Conservation (phyloP, 2,888 invertebrate genomes). For the Andrena marginata region DNA sequence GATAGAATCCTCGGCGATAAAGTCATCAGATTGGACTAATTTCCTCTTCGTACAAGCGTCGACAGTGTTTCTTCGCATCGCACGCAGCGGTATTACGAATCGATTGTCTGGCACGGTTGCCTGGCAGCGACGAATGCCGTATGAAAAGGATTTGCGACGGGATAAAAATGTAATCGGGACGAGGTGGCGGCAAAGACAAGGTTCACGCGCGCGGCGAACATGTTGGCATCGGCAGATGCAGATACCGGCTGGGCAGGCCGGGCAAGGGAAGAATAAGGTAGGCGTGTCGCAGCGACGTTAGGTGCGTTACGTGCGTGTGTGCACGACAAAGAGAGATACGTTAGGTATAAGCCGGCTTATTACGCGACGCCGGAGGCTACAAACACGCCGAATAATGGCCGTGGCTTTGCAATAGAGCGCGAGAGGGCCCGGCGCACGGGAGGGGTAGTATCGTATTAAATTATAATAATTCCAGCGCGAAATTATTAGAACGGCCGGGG, state of each 20-base stretch:
- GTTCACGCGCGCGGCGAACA: conserved; percentile 24
- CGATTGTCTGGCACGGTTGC: not conserved
- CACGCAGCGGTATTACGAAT: not conserved
- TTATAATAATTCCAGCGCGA: conserved; percentile 79
- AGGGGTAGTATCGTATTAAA: conserved; percentile 77
- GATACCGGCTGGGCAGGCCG: conserved; percentile 52
- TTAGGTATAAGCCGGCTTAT: conserved; percentile 74
- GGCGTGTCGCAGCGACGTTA: conserved; percentile 71
- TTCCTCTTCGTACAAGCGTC: not conserved
- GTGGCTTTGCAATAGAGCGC: conserved; percentile 61
- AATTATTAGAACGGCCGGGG: conserved; percentile 71
- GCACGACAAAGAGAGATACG: conserved; percentile 70
- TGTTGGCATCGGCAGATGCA: conserved; percentile 58
- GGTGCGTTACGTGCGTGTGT: conserved; percentile 71
- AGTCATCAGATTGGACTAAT: not conserved
- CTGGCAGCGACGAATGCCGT: not conserved
- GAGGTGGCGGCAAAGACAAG: conserved; percentile 46
- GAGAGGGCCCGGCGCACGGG: conserved; percentile 46
- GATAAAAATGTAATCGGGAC: conserved; percentile 47
- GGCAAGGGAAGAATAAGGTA: conserved; percentile 71
- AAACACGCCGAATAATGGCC: conserved; percentile 77
- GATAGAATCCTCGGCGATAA: not conserved
- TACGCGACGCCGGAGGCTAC: conserved; percentile 74
- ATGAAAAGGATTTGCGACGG: not conserved
- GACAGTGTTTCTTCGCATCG: not conserved